Evolutionary conservation across 2,888 invertebrate genomes (phyloP).

Genomic region (Aporophyla lueneburgensis): DNA sequence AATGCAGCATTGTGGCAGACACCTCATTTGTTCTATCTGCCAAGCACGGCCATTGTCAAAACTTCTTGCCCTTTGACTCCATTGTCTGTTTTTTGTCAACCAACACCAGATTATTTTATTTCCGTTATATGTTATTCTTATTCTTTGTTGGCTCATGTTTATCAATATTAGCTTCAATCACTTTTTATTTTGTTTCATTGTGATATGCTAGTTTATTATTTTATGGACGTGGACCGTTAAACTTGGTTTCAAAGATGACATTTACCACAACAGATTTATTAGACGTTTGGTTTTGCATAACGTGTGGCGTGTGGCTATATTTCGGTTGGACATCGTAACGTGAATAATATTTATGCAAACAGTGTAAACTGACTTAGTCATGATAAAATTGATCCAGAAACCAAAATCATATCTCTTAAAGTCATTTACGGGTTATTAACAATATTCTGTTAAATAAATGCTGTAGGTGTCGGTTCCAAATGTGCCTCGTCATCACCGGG

Average conservation of each 20-base stretch:
- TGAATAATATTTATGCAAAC: neutral
- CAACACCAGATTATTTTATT: slow-evolving; percentile 88
- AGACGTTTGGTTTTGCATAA: slow-evolving; percentile 17
- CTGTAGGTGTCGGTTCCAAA: slow-evolving; percentile 76
- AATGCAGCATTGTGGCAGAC: slow-evolving; percentile 87
- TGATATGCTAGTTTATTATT: slow-evolving; percentile 52
- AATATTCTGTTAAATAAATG: slow-evolving; percentile 75
- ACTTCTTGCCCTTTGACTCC: slow-evolving; percentile 87
- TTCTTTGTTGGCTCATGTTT: slow-evolving; percentile 82
- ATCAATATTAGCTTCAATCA: slow-evolving; percentile 76
- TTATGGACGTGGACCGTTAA: slow-evolving; percentile 45
- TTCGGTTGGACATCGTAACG: neutral
- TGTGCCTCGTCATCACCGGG: slow-evolving; percentile 84
- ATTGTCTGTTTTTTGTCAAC: slow-evolving; percentile 89
- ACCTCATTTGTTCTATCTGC: slow-evolving; percentile 88
- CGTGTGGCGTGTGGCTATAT: slow-evolving; percentile 1
- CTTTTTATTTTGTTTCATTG: slow-evolving; percentile 50
- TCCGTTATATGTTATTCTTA: slow-evolving; percentile 84
- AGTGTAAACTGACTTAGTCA: neutral
- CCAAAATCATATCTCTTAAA: neutral
- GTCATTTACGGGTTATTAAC: slow-evolving; percentile 69
- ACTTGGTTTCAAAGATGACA: slow-evolving; percentile 50
- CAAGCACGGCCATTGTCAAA: slow-evolving; percentile 84
- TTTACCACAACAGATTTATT: slow-evolving; percentile 51
- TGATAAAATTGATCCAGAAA: neutral